Base-by-base conservation (phyloP, 2,888 invertebrate genomes). In the Pinctada fucata region DNA sequence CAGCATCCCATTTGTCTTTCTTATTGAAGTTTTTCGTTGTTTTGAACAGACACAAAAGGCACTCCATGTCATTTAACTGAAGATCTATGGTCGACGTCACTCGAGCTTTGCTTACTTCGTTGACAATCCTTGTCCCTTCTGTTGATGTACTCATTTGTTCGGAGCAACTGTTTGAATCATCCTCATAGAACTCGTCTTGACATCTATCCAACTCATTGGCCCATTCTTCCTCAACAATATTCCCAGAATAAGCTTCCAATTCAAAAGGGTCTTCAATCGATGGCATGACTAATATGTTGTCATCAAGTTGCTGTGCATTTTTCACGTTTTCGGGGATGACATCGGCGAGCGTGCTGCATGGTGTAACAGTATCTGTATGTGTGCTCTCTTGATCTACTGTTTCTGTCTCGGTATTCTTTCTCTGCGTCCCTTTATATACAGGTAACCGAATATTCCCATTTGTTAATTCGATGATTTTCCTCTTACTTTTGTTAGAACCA, bases 21-120 rank as follows among this genome's bases (percentile, higher is more conserved):
- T 71, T 71, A 51, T 71, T 71, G 51, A 50, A 71, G 51, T 71
- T 45, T 50, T 71, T 71, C 4, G 71, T 71, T 8, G 71, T 71
- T 71, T 71, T 71, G 52, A 71, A 71, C n/a, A 71, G 13, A 50
- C 31, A 50, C 3, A 71, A 52, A 6, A 71, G n/a, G 51, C 71
- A 71, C 45, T 51, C 51, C 51, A 13, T 51, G 52, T 71, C 58
- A 16, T 67, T 31, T 47, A 67, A 47, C 10, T 67, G 45, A 13
- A 67, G 47, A 67, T 67, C 0, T 47, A 67, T 31, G n/a, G 31
- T 67, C 47, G n/a, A 3, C 13, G n/a, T 31, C 10, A 67, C 16
- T n/a, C n/a, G n/a, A n/a, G n/a, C n/a, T n/a, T n/a, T n/a, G n/a
- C n/a, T n/a, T n/a, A n/a, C n/a, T n/a, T n/a, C n/a, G n/a, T n/a